These are phyloP conservation scores for Zophobas morio DNA, from an alignment of 1,140 invertebrate genomes.

Conservation along the genomic window DNA sequence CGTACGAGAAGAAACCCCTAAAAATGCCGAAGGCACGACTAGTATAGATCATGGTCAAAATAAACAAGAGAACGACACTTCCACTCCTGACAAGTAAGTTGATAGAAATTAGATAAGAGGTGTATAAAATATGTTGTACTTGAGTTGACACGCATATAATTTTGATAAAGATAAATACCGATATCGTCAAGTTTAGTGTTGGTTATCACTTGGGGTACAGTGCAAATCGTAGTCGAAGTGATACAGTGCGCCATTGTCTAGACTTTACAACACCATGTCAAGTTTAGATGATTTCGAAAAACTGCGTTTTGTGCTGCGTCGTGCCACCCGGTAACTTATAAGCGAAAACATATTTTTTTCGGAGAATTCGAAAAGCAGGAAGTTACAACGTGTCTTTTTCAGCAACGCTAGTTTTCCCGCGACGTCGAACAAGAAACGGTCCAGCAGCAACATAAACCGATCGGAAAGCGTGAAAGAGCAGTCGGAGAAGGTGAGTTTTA, in stretches of 20 bases:
- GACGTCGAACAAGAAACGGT: constrained; percentile 60
- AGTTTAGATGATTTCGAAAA: not conserved
- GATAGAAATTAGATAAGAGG: constrained; percentile 28
- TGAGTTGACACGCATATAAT: constrained; percentile 26
- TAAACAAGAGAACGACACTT: constrained; percentile 53
- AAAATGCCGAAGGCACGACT: constrained; percentile 28
- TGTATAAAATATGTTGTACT: constrained; percentile 35
- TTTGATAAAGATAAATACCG: constrained; percentile 32
- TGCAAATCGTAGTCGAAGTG: not conserved
- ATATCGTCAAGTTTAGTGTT: constrained; percentile 34
- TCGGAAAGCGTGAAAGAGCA: constrained; percentile 68
- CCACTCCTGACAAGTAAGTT: constrained; percentile 60
- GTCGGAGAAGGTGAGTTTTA: constrained; percentile 64
- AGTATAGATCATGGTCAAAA: constrained; percentile 22
- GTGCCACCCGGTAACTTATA: constrained; percentile 3
- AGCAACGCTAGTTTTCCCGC: constrained; percentile 62
- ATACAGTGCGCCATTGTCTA: not conserved
- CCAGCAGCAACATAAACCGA: constrained; percentile 63
- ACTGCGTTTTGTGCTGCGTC: not conserved
- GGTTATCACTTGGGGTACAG: constrained; percentile 6
- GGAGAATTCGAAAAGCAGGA: not conserved
- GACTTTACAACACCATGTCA: not conserved
- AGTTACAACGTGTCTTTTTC: constrained; percentile 52
- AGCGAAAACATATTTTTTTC: not conserved
- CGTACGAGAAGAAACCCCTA: constrained; percentile 61